phyloP scores from a whole-genome alignment of 2,888 invertebrate species.

The Napeogenes inachia region DNA sequence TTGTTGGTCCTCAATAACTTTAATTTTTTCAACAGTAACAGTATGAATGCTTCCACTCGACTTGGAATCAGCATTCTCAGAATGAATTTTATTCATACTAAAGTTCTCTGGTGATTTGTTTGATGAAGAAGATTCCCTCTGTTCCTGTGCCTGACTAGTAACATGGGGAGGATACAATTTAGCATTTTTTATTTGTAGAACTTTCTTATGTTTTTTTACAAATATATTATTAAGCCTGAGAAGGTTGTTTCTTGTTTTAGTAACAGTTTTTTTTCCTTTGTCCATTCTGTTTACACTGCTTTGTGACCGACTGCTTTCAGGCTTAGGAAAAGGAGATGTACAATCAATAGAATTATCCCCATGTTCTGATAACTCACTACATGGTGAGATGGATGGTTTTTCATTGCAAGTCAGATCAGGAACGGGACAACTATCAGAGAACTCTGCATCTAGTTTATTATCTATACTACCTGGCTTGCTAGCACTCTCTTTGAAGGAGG shows the following conservation, averaged over 20 bases:
- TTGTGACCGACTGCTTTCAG: constrained; percentile 37
- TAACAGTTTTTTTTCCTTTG: constrained; percentile 30
- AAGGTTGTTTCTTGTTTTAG: constrained; percentile 32
- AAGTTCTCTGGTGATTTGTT: constrained; percentile 54
- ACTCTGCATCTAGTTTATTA: constrained; percentile 61
- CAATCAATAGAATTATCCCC: constrained; percentile 65
- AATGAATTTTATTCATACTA: constrained; percentile 50
- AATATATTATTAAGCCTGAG: constrained; percentile 65
- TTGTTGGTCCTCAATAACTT: constrained; percentile 42
- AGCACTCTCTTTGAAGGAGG: constrained; percentile 49
- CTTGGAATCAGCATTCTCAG: constrained; percentile 39
- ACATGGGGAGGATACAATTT: constrained; percentile 38
- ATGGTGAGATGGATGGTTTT: constrained; percentile 72
- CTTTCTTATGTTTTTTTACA: constrained; percentile 67
- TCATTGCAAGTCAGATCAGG: constrained; percentile 74
- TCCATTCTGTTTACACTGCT: constrained; percentile 34
- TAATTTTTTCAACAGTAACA: constrained; percentile 55
- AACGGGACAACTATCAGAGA: constrained; percentile 66
- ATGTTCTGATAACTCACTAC: constrained; percentile 69
- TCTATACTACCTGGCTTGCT: constrained; percentile 48
- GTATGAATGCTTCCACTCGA: constrained; percentile 44
- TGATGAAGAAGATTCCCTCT: constrained; percentile 51
- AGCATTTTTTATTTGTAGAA: constrained; percentile 66
- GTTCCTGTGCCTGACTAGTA: constrained; percentile 33
- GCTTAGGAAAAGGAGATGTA: constrained; percentile 48